Conservation (phyloP, 1,140 invertebrate genomes). For the Megalopta genalis region DNA sequence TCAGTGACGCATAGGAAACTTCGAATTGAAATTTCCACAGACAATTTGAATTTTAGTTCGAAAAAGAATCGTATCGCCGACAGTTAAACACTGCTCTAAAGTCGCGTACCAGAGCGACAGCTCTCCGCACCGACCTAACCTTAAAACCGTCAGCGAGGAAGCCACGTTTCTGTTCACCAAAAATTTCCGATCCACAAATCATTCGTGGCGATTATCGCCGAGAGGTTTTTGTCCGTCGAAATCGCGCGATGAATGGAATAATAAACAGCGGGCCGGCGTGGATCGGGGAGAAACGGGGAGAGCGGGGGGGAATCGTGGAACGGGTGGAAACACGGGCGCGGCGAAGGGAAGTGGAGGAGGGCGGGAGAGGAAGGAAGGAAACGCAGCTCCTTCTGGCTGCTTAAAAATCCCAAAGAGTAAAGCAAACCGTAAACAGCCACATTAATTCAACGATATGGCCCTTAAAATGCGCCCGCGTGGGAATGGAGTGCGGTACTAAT, state of each 20-base stretch:
- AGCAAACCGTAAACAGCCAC: constrained; percentile 46
- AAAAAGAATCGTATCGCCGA: too few species aligned
- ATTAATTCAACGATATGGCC: constrained; percentile 48
- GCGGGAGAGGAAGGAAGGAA: background rate
- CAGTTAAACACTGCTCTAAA: too few species aligned
- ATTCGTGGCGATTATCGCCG: background rate
- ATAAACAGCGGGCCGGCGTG: background rate
- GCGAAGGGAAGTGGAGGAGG: too few species aligned
- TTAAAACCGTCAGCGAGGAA: background rate
- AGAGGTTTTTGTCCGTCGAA: background rate
- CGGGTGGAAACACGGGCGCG: too few species aligned
- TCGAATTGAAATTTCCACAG: too few species aligned
- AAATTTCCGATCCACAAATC: background rate
- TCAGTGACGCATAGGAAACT: too few species aligned
- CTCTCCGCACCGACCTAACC: too few species aligned
- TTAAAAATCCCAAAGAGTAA: constrained; percentile 34
- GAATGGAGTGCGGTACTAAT: constrained; percentile 52
- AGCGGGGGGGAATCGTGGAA: too few species aligned
- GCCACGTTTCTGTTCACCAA: background rate
- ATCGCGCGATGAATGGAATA: constrained; percentile 22
- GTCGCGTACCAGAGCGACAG: too few species aligned
- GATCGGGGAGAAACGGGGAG: background rate
- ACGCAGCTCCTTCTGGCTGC: background rate
- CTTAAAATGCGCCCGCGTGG: constrained; percentile 47
- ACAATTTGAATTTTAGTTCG: too few species aligned